Percentiles rank a stretch among this genome's conserved stretches.
These are phyloP conservation scores for Fringilla coelebs DNA, from an alignment of 2,797 vertebrate genomes.

Conservation along the genomic window DNA sequence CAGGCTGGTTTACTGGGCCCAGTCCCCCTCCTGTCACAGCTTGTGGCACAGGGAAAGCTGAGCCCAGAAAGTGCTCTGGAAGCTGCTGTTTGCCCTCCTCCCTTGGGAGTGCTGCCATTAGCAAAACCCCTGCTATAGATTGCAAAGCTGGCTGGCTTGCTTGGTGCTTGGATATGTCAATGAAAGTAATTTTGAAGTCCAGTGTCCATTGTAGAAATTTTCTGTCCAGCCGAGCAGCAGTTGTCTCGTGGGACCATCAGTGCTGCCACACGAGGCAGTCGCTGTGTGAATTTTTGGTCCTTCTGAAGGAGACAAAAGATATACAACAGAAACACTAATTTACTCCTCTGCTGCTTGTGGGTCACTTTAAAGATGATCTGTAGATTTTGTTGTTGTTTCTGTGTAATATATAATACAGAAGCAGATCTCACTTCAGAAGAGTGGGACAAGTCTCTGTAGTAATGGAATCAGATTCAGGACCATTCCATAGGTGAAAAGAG, in stretches of 20 bases:
- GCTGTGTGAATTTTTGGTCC: neutral
- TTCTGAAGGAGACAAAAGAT: neutral
- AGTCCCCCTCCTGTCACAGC: neutral
- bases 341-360: neutral
- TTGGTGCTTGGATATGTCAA: neutral
- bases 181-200: neutral
- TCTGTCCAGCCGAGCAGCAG: neutral
- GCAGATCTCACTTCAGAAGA: neutral
- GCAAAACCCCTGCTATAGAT: neutral
- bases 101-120: fast-evolving
- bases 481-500: neutral
- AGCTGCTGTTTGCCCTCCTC: neutral
- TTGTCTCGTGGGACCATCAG: neutral
- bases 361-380: neutral
- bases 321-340: neutral
- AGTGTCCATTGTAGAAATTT: neutral
- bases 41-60: neutral
- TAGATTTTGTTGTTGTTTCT: neutral
- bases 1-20: neutral
- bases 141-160: neutral
- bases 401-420: neutral
- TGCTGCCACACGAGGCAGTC: neutral
- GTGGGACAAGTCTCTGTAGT: neutral
- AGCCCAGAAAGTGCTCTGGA: neutral
- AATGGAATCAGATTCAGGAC: neutral